Evolutionary conservation across 2,888 invertebrate species (phyloP), one percentile per base, ranked within the genome.

Genomic region (Acronicta alni): DNA sequence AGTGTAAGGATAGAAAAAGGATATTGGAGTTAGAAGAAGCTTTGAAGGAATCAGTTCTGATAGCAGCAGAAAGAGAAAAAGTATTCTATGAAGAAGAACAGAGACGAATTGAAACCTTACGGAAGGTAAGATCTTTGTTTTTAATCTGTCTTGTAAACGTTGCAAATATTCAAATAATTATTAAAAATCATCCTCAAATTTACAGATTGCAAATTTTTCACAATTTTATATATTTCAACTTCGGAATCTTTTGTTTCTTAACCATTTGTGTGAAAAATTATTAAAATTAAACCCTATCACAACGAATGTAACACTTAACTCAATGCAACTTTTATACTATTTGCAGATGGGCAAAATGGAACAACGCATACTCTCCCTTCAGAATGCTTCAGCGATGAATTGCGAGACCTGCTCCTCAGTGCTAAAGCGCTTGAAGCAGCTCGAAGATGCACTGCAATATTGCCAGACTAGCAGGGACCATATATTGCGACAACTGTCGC

Each of bases 21-120:
- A 96, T 97, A 79, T 95, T 97, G 75, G 97, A 97, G 82, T 87
- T 97, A 61, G 97, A 98, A 85, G 97, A 97, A 75, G 98, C 98
- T 17, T 92, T 98, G 62, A 95, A 97, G 62, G 97, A 98, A 87
- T 98, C 97, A 67, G 96, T 97, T 56, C 86, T 95, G 82, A 95
- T 97, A 79, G 96, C 96, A n/a, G 95, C 96, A 3, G 96, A 97
- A 72, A 94, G 96, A 67, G 96, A 96, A 77, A 94, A 94, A 73
- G 95, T 96, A 68, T 94, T 96, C 69, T 95, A 95, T 79, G 94
- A 95, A 74, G 96, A 97, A 86, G 96, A 96, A 84, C 91, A 94
- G 77, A 94, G 95, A 78, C 93, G 96, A 76, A 95, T 95, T 74
- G 95, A 95, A 82, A 95, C 96, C 65, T 90, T 96, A 77, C 95